Conservation (phyloP, 2,797 vertebrate species). For the Pachyuromys duprasi region DNA sequence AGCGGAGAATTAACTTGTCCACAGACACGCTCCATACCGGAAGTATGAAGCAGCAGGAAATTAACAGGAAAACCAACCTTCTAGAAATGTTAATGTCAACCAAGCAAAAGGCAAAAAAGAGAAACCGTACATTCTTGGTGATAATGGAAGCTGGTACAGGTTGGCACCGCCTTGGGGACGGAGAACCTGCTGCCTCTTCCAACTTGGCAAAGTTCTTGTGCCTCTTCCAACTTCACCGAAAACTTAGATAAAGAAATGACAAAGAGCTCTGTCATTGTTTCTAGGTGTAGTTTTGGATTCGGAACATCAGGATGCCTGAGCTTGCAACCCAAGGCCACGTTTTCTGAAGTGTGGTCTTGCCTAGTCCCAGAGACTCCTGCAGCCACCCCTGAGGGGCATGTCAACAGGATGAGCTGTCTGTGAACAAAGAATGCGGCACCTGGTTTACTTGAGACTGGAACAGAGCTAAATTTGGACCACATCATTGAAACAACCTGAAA, state of each 20-base stretch:
- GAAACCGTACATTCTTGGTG: not conserved
- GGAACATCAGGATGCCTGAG: not conserved
- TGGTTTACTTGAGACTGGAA: not conserved
- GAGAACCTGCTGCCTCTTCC: not conserved
- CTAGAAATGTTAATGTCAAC: not conserved
- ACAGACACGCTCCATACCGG: not conserved
- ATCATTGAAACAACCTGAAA: not conserved
- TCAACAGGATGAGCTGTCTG: not conserved
- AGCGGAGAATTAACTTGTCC: not conserved
- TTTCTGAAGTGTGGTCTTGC: not conserved
- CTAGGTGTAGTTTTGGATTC: slow-evolving; percentile 38
- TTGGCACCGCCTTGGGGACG: not conserved
- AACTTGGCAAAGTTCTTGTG: not conserved
- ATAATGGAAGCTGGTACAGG: not conserved
- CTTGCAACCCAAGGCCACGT: not conserved
- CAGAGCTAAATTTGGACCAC: not conserved
- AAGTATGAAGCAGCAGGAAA: not conserved
- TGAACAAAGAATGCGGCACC: not conserved
- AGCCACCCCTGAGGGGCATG: fast-evolving
- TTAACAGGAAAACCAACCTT: not conserved
- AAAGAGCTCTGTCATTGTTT: not conserved
- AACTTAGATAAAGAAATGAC: slow-evolving; percentile 63
- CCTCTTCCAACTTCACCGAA: not conserved
- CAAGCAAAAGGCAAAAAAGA: not conserved
- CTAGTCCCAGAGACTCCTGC: not conserved